Conservation (phyloP, 2,113 vertebrate genomes). For the Eurystomus gularis region DNA sequence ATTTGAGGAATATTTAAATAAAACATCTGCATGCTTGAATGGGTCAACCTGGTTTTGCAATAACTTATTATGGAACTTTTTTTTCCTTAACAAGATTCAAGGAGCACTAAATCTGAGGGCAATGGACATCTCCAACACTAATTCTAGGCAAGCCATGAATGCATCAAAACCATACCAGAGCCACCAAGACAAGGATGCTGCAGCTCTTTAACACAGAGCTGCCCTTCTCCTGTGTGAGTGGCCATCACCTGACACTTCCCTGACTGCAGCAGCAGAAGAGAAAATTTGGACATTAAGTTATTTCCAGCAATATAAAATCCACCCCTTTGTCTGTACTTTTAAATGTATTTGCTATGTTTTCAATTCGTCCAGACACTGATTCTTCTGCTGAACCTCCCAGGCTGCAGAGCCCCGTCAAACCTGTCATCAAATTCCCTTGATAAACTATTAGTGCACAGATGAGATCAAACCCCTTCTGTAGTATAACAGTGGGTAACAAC, state of each 20-base stretch:
- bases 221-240: not conserved
- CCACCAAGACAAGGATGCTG: not conserved
- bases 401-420: not conserved
- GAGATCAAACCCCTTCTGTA: not conserved
- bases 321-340: not conserved
- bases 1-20: slow-evolving; percentile 82
- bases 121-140: not conserved
- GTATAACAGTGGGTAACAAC: accelerated
- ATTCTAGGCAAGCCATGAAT: not conserved
- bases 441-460: not conserved
- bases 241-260: not conserved
- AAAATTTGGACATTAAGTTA: not conserved
- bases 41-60: slow-evolving; percentile 70
- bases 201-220: not conserved
- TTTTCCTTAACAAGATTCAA: not conserved
- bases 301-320: not conserved
- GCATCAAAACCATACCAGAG: not conserved
- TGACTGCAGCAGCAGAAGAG: not conserved
- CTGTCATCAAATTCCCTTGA: not conserved
- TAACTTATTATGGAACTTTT: slow-evolving; percentile 39
- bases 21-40: slow-evolving; percentile 85
- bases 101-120: not conserved
- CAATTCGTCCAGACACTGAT: not conserved
- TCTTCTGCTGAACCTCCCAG: not conserved
- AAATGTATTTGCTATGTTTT: not conserved